Base-by-base conservation (phyloP, 2,797 vertebrate species). In the Iguana delicatissima region DNA sequence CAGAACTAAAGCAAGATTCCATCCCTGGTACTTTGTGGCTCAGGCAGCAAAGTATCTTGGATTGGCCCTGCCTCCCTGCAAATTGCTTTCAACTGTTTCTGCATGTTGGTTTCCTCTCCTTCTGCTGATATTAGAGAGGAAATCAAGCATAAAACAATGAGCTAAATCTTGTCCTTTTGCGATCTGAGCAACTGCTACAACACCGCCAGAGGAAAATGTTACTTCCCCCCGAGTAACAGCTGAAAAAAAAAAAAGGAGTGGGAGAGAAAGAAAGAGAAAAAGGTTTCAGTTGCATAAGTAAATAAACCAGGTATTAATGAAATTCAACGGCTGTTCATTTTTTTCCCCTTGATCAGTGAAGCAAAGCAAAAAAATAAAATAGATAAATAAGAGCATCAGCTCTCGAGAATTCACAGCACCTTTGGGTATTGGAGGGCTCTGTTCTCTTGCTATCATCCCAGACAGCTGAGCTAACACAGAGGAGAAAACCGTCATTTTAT, bases 241-340 rank as follows among this genome's bases (percentile, higher is more conserved):
- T 26, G 8, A 10, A 29, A 67, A 29, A 29, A 69, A 42, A 42
- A 16, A n/a, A 26, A 14, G 57, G 22, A 20, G 26, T n/a, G 64
- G 42, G 42, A 8, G 38, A 18, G 8, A n/a, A n/a, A 3, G 26
- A 6, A 2, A 69, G 6, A 14, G 18, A 13, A 18, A 64, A 1
- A 46, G 42, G 8, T 13, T 46, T 73, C 38, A n/a, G 29, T 1
- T 86, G 72, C 0, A 52, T 22, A 62, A 73, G 64, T 69, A 52
- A 93, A 88, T 77, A 92, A 88, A 91, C 38, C 64, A 89, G n/a
- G 84, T 80, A 73, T 87, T 77, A 26, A 82, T 57, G 74, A 32
- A 83, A 52, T 94, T 92, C 88, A 90, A 59, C 87, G 81, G 85
- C 89, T 93, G 81, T 88, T 95, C 91, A 0, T 89, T 93, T 91